phyloP scores from a whole-genome alignment of 1,140 invertebrate species.

The Holotrichia oblita region DNA sequence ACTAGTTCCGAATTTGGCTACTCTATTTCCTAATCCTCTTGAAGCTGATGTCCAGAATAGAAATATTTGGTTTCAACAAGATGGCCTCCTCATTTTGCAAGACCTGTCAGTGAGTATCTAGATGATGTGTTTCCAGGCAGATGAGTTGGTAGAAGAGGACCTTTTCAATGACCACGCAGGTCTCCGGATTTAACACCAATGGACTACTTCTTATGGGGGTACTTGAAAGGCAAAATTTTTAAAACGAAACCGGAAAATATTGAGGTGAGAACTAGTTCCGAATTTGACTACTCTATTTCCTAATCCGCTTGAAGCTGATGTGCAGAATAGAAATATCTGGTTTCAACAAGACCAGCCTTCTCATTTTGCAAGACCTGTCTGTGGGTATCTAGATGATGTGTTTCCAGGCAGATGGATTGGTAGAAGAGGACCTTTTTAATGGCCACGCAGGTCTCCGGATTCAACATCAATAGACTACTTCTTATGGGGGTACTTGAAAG shows the following conservation, averaged over 20 bases:
- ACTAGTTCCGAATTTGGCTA: slow-evolving; percentile 37
- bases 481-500: slow-evolving; percentile 5
- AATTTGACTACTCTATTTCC: slow-evolving; percentile 28
- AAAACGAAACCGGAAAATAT: not conserved
- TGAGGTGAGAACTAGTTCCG: slow-evolving; percentile 26
- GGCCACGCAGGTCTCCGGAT: too few relatives aligned
- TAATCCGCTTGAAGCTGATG: slow-evolving; percentile 16
- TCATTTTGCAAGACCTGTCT: not conserved
- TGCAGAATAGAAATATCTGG: slow-evolving; percentile 5
- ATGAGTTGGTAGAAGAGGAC: not conserved
- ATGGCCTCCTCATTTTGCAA: not conserved
- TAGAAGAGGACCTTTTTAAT: not conserved
- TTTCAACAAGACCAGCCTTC: too few relatives aligned
- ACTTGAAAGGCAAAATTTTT: not conserved
- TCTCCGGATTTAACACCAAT: not conserved
- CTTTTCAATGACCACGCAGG: not conserved
- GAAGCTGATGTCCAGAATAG: slow-evolving; percentile 15
- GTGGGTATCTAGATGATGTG: not conserved
- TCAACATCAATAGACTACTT: not conserved
- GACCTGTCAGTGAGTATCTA: not conserved
- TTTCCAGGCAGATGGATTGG: not conserved
- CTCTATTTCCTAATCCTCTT: slow-evolving; percentile 6
- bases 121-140: too few relatives aligned
- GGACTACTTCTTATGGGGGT: not conserved
- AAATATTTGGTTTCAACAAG: slow-evolving; percentile 7